Conservation (phyloP, 2,797 vertebrate species). For the Halcyon leucocephala region DNA sequence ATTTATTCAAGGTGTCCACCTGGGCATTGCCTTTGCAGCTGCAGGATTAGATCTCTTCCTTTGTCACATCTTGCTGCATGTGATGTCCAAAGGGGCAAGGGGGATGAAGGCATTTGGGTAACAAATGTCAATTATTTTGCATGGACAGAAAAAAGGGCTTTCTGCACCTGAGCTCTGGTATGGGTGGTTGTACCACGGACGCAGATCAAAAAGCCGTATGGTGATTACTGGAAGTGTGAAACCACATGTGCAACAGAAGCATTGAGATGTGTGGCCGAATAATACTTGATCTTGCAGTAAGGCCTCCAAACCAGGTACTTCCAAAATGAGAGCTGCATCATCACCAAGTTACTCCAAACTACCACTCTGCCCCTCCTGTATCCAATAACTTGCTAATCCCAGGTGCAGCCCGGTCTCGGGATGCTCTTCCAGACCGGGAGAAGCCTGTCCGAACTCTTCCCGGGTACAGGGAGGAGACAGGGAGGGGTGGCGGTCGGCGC, state of each 20-base stretch:
- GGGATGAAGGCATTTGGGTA: background rate
- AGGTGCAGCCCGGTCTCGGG: rapidly evolving
- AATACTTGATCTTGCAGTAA: rapidly evolving
- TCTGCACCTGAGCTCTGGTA: too few species aligned
- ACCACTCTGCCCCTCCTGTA: background rate
- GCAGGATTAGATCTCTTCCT: background rate
- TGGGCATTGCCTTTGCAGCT: background rate
- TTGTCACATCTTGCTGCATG: rapidly evolving
- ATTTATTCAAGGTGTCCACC: background rate
- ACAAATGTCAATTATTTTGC: background rate
- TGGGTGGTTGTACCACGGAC: rapidly evolving
- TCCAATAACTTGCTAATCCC: background rate
- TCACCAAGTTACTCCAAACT: too few species aligned
- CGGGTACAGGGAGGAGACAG: rapidly evolving
- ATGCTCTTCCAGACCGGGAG: background rate
- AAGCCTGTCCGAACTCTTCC: background rate
- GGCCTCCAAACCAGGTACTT: background rate
- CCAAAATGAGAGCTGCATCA: background rate
- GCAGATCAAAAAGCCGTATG: rapidly evolving
- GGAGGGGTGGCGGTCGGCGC: background rate
- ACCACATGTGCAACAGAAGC: rapidly evolving
- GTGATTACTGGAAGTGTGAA: background rate
- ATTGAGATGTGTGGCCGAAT: rapidly evolving
- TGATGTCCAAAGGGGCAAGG: rapidly evolving
- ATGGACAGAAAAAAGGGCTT: background rate